Evolutionary conservation across 2,113 vertebrate species (phyloP), one percentile per base, ranked within the genome.

Genomic region (Channa argus): DNA sequence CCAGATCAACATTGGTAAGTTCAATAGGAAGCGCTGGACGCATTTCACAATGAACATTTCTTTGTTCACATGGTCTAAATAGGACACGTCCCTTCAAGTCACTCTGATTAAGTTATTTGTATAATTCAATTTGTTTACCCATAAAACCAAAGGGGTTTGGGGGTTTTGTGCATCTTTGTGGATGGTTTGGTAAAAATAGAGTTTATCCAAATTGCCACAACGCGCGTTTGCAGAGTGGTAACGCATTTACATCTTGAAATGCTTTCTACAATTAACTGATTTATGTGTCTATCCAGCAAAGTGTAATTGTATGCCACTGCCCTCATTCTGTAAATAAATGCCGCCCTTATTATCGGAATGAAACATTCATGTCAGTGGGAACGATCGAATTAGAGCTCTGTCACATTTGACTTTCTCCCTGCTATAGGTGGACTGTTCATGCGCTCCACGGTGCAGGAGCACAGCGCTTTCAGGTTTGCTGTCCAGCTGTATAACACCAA

Each of bases 401-500:
- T 67, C 45, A 1, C 53, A 7, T 70, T 56, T 71, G 11, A 84
- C 13, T 43, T 84, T 59, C 83, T 86, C 74, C 89, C 74, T 8
- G 68, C 44, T 76, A 73, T 88, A 99, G 97, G 97, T 92, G 98
- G 98, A 86, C 96, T 99, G 90, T 99, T 99, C 92, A 97, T 98
- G 95, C 95, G 97, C 91, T 97, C 97, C 63, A 97, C 98, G 0
- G 97, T 98, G 86, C 98, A 99, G 94, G 98, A 99, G 91, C 97
- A 99, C 95, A 99, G 98, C 83, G 97, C 97, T 45, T 99, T 99
- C 93, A 96, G 97, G 82, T 99, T 99, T 87, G 97, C 97, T 51
- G 97, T 99, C 87, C 97, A 99, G 94, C 96, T 99, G 84, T 98
- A 98, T 91, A 99, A 99, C 95, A 99, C 97, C 75, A 99, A 99